A percentile compares a stretch with the other conserved stretches of the same genome.
Evolutionary conservation across 2,113 vertebrate species (phyloP).

Genomic region (Casuarius casuarius): DNA sequence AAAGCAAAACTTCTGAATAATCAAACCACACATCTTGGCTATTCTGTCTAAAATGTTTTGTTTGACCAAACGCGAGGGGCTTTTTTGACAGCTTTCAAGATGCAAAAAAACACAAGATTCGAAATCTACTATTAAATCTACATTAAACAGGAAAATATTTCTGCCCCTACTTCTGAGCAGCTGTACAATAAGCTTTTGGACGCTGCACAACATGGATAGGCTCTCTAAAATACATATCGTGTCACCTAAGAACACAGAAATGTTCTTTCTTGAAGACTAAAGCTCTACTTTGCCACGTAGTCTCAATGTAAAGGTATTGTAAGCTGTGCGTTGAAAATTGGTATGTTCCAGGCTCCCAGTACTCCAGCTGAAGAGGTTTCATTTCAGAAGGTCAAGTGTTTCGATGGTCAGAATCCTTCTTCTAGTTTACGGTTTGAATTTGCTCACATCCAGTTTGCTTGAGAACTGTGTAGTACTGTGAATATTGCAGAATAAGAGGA

Average conservation of each 20-base stretch:
- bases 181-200: neutral
- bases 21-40: neutral
- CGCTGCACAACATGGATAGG: neutral
- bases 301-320: neutral
- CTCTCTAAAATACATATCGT: neutral
- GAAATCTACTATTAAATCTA: neutral
- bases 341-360: neutral
- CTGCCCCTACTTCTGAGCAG: neutral
- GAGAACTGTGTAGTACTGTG: neutral
- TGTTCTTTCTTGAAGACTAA: neutral
- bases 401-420: neutral
- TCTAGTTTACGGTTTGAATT: neutral
- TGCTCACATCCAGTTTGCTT: neutral
- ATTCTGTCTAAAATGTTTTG: neutral
- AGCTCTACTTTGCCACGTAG: rapidly evolving
- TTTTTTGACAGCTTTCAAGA: neutral
- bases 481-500: neutral
- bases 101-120: neutral
- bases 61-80: neutral
- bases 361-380: neutral
- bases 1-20: neutral
- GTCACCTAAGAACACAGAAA: neutral
- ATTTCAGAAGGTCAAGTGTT: neutral
- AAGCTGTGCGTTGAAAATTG: neutral
- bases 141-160: neutral